Conservation (phyloP, 2,797 vertebrate species). For the Muraenolepis orangiensis region DNA sequence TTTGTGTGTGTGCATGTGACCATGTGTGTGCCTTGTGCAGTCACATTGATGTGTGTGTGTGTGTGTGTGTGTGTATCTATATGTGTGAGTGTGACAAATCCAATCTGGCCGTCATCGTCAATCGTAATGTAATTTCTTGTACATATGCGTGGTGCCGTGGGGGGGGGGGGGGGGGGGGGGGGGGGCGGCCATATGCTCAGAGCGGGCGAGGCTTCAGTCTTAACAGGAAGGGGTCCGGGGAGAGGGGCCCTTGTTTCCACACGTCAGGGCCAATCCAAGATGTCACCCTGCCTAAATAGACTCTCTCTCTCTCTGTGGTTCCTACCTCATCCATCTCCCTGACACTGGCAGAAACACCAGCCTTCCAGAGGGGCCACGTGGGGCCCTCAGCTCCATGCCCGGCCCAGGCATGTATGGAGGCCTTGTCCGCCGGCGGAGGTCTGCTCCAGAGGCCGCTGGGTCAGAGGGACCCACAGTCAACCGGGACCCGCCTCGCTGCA, state of each 20-base stretch:
- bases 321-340: constrained; percentile 65
- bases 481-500: neutral
- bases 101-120: constrained; percentile 48
- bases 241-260: constrained; percentile 23
- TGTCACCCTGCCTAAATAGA: constrained; percentile 35
- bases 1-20: constrained; percentile 21
- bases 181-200: constrained; percentile 43
- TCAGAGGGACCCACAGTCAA: too few relatives aligned
- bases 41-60: constrained; percentile 17
- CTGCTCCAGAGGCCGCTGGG: too few relatives aligned
- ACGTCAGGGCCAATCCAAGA: constrained; percentile 50
- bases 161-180: constrained; percentile 23
- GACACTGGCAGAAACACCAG: constrained; percentile 66
- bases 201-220: constrained; percentile 2
- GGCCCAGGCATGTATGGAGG: constrained; percentile 43
- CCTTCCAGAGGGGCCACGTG: constrained; percentile 45
- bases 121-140: constrained; percentile 46
- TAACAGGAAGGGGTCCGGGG: constrained; percentile 11
- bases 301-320: constrained; percentile 41
- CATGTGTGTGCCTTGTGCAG: constrained; percentile 6
- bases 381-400: constrained; percentile 39
- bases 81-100: constrained; percentile 43
- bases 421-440: constrained; percentile 52
- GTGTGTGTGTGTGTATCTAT: constrained; percentile 32
- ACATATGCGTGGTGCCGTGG: constrained; percentile 37